These are phyloP conservation scores for Saturnia japonica DNA, from an alignment of 2,888 invertebrate species.

Conservation along the genomic window DNA sequence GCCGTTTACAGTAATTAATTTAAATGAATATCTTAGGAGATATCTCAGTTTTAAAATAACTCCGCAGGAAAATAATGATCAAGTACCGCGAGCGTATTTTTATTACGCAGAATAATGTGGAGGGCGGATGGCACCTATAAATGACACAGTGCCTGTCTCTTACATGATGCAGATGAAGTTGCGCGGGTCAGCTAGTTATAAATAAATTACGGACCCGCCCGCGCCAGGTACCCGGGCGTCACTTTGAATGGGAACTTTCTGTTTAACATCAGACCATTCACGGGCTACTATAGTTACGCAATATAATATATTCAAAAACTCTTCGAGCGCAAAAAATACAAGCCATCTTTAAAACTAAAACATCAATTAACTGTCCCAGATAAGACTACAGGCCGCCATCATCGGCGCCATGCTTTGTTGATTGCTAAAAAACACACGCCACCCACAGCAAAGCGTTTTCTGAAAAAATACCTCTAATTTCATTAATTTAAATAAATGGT, in stretches of 20 bases:
- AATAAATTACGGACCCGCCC: background rate
- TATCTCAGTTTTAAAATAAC: too few relatives aligned
- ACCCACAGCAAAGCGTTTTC: conserved; percentile 15
- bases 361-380: conserved; percentile 63
- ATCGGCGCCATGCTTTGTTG: conserved; percentile 22
- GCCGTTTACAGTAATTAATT: too few relatives aligned
- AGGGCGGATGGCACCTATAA: too few relatives aligned
- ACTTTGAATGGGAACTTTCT: background rate
- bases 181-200: background rate
- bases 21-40: too few relatives aligned
- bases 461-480: background rate
- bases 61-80: too few relatives aligned
- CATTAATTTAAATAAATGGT: background rate
- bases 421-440: conserved; percentile 20
- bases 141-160: too few relatives aligned
- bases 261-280: background rate
- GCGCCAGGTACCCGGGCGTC: background rate
- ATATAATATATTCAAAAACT: background rate
- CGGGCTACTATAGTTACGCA: conserved; percentile 11
- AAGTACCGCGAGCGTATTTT: too few relatives aligned
- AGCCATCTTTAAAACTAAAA: conserved; percentile 49
- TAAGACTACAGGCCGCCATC: conserved; percentile 35
- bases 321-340: background rate
- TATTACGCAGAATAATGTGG: too few relatives aligned
- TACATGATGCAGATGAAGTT: too few relatives aligned